These are phyloP conservation scores for Allygus modestus DNA, from an alignment of 2,888 invertebrate species.

Conservation along the genomic window DNA sequence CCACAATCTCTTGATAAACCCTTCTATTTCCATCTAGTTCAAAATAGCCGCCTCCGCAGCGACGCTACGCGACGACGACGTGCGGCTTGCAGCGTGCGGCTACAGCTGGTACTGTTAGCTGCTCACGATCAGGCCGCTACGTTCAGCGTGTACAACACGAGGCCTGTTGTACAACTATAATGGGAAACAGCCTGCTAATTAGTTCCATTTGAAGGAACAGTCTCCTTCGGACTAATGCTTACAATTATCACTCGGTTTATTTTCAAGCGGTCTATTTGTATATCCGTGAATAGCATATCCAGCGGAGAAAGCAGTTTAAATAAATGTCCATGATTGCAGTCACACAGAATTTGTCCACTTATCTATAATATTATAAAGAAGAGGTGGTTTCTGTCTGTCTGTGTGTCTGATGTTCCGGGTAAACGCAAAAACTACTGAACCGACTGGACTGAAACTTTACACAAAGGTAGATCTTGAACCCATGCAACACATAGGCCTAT, in stretches of 20 bases:
- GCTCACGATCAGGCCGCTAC: not conserved
- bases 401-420: no score
- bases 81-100: not conserved
- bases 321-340: no score
- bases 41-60: slow-evolving; percentile 42
- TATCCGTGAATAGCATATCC: no score
- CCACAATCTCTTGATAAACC: slow-evolving; percentile 46
- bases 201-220: not conserved
- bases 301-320: no score
- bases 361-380: no score
- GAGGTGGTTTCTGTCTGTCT: no score
- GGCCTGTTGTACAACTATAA: not conserved
- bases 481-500: no score
- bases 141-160: not conserved
- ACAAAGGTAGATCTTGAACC: no score
- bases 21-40: slow-evolving; percentile 37
- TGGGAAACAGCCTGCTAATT: not conserved
- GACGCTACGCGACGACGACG: not conserved
- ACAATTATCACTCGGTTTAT: not conserved
- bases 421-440: no score
- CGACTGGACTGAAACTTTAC: no score
- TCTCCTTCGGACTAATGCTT: not conserved
- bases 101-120: not conserved
- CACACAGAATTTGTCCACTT: no score
- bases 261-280: not conserved